Evolutionary conservation across 1,140 invertebrate species (phyloP).

Genomic region (Drosophila jambulina): DNA sequence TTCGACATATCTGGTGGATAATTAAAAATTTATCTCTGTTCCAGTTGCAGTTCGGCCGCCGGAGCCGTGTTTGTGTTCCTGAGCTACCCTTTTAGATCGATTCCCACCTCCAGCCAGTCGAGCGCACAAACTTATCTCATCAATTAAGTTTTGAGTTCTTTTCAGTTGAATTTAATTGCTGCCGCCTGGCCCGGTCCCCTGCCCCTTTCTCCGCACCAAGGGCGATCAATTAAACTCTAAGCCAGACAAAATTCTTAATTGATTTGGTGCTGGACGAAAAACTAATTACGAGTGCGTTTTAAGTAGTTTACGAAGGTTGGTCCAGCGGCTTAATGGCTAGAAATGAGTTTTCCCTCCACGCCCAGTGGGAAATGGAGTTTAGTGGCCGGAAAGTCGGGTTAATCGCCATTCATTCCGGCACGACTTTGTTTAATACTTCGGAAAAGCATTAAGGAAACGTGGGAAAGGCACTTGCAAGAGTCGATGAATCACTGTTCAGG

Average conservation of each 20-base stretch:
- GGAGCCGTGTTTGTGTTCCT: constrained; percentile 18
- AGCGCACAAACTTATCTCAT: constrained; percentile 58
- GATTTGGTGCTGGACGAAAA: constrained; percentile 65
- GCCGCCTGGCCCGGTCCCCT: constrained; percentile 1
- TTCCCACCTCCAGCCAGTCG: constrained; percentile 26
- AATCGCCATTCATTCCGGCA: constrained; percentile 40
- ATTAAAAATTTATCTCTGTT: constrained; percentile 51
- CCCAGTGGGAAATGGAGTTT: constrained; percentile 19
- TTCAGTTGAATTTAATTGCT: constrained; percentile 65
- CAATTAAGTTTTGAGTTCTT: constrained; percentile 67
- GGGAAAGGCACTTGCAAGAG: constrained; percentile 22
- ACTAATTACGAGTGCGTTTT: constrained; percentile 65
- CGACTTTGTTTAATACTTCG: constrained; percentile 35
- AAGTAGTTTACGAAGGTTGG: constrained; percentile 49
- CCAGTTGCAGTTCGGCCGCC: constrained; percentile 37
- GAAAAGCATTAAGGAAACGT: constrained; percentile 19
- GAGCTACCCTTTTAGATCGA: constrained; percentile 29
- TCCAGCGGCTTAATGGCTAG: constrained; percentile 36
- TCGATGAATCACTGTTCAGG: constrained; percentile 26
- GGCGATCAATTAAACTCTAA: constrained; percentile 65
- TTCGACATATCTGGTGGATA: constrained; percentile 44
- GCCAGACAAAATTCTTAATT: constrained; percentile 66
- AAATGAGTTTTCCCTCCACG: constrained; percentile 31
- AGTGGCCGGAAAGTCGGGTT: constrained; percentile 30
- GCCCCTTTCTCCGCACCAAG: constrained; percentile 8